Percentiles rank a stretch among this genome's conserved stretches.
phyloP scores from a whole-genome alignment of 2,888 invertebrate genomes.

The Drosophila recens region DNA sequence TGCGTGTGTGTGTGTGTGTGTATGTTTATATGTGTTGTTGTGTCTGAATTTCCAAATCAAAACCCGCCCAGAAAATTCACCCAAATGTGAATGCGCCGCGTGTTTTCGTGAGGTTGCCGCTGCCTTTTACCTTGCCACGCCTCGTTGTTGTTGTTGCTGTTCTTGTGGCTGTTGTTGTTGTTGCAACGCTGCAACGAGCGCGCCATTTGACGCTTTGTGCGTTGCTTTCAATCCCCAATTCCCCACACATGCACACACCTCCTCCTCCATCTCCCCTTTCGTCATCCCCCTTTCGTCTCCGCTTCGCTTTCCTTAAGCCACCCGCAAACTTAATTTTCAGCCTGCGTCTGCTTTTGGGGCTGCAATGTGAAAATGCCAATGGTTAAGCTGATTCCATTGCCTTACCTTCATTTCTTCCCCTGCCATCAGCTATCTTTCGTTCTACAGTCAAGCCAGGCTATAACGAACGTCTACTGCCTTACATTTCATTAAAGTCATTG shows the following conservation, averaged over 20 bases:
- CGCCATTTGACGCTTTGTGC: constrained; percentile 36
- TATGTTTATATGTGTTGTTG: constrained; percentile 16
- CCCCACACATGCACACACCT: not conserved
- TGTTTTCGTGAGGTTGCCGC: constrained; percentile 34
- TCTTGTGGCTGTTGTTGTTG: constrained; percentile 31
- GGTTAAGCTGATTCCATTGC: constrained; percentile 17
- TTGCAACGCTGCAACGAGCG: constrained; percentile 30
- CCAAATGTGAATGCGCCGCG: constrained; percentile 49
- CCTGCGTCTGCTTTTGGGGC: constrained; percentile 10
- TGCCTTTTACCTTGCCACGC: constrained; percentile 35
- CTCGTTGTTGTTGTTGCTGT: constrained; percentile 27
- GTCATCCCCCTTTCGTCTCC: not conserved
- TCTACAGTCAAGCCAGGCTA: not conserved
- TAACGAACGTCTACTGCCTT: too few relatives aligned
- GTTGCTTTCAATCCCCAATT: constrained; percentile 3
- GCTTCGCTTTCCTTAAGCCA: not conserved
- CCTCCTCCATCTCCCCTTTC: not conserved
- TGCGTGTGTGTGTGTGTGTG: constrained; percentile 16
- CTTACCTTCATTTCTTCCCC: not conserved
- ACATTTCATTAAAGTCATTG: not conserved
- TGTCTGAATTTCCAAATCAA: constrained; percentile 31
- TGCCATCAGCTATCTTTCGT: not conserved
- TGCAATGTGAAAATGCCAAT: constrained; percentile 24
- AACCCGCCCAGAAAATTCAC: not conserved
- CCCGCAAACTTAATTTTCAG: constrained; percentile 14